phyloP scores from a whole-genome alignment of 2,888 invertebrate species.

The Spisula solida region DNA sequence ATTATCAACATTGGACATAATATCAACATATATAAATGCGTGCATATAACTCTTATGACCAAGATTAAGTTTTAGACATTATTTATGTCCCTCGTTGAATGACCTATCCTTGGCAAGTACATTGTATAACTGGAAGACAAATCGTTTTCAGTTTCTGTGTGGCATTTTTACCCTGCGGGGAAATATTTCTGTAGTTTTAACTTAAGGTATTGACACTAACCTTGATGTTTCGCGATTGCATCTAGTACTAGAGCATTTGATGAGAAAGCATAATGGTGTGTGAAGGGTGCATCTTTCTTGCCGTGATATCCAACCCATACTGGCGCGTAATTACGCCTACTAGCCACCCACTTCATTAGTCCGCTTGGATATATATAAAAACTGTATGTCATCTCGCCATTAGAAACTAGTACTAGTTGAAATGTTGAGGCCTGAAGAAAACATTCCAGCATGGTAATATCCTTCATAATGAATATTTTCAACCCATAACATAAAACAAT shows the following conservation, averaged over 20 bases:
- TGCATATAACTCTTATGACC: neutral
- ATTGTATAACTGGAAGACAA: too few relatives aligned
- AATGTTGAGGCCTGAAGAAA: conserved; percentile 29
- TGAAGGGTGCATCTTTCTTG: neutral
- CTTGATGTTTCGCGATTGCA: neutral
- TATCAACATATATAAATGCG: neutral
- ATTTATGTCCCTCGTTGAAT: neutral
- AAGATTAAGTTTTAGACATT: neutral
- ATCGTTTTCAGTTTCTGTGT: too few relatives aligned
- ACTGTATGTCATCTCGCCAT: conserved; percentile 21
- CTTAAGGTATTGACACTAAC: too few relatives aligned
- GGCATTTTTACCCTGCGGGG: too few relatives aligned
- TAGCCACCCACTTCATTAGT: conserved; percentile 25
- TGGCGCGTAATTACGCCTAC: neutral
- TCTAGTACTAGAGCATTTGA: neutral
- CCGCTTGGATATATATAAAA: conserved; percentile 29
- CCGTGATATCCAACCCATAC: conserved; percentile 32
- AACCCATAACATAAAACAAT: too few relatives aligned
- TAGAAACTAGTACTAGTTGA: conserved; percentile 26
- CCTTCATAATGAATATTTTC: too few relatives aligned
- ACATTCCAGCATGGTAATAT: neutral
- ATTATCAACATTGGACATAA: too few relatives aligned
- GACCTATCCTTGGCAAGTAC: too few relatives aligned
- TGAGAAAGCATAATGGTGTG: neutral
- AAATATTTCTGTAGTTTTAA: too few relatives aligned